Base-by-base conservation (phyloP, 92 coral and sea anemone species). In the Paragorgia papillata region DNA sequence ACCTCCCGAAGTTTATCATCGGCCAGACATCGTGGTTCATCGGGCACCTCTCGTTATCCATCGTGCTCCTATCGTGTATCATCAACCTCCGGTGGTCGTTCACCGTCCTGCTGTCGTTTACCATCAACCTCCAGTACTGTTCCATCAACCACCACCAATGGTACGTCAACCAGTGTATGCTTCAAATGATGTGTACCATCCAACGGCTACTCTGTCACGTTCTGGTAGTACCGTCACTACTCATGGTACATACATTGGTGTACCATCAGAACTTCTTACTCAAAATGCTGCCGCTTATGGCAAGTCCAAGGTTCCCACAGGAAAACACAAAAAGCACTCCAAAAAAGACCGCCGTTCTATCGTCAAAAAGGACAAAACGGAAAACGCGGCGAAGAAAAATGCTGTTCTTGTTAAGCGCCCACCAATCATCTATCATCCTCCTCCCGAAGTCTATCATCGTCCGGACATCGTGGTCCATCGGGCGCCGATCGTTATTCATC, bases 61-160 rank as follows among this genome's bases (percentile, higher is more conserved):
- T 64, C 92, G 98, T 27, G 95, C 95, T 53, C 98, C 98, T 0
- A 91, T 94, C 79, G 81, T 94, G 24, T 94, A 94, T 62, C 98
- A 94, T 62, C 98, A 94, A 66, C 92, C 98, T n/a, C 95, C 98
- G 18, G 98, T 94, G 7, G 97, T 94, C 6, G 98, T 94, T 25
- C 98, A 94, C 66, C 92, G 98, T 33, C 98, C 98, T 60, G 98
- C 98, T 17, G 92, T 94, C 78, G 98, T 94, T 12, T 94, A 94
- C 73, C 98, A 94, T 69, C 98, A 94, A 57, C 98, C 98, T 12
- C 84, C 97, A 9, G 88, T 94, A 7, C 90, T 94, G 17, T 94
- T 94, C 81, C 98, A 94, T 74, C 98, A 94, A 48, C 98, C 98
- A 20, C 98, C 98, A 49, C 98, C 98, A 3, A 85, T 91, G 53